phyloP scores from a whole-genome alignment of 2,797 vertebrate species.

The Echeneis naucrates region DNA sequence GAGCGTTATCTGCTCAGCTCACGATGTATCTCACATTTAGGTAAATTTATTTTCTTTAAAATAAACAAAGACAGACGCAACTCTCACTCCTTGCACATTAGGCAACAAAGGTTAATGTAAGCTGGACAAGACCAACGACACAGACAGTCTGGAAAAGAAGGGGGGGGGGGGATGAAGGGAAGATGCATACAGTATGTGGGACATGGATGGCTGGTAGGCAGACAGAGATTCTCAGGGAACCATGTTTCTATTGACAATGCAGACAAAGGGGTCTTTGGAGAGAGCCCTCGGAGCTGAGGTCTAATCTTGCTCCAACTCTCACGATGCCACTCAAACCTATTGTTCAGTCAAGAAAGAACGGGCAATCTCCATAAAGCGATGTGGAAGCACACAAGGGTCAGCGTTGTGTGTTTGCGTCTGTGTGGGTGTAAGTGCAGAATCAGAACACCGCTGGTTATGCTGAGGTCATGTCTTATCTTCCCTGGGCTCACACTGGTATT shows the following conservation, averaged over 20 bases:
- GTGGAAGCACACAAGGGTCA: slow-evolving; percentile 46
- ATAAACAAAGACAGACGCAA: too few species aligned
- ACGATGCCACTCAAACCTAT: slow-evolving; percentile 62
- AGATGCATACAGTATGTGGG: slow-evolving; percentile 52
- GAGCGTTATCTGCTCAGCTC: slow-evolving; percentile 17
- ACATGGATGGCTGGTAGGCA: slow-evolving; percentile 46
- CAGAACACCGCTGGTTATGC: neutral
- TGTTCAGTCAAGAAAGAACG: slow-evolving; percentile 58
- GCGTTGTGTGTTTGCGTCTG: slow-evolving; percentile 6
- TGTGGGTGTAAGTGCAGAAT: slow-evolving; percentile 3
- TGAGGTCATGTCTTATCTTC: neutral
- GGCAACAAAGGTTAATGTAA: neutral
- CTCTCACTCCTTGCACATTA: too few species aligned
- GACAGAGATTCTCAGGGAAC: slow-evolving; percentile 53
- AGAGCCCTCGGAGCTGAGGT: slow-evolving; percentile 55
- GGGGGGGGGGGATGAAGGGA: slow-evolving; percentile 20
- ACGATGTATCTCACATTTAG: slow-evolving; percentile 25
- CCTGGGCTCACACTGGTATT: neutral
- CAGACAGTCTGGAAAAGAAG: neutral
- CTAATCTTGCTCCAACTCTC: slow-evolving; percentile 71
- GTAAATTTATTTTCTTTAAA: slow-evolving; percentile 18
- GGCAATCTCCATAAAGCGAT: slow-evolving; percentile 54
- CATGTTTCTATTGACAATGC: slow-evolving; percentile 66
- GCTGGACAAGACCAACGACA: neutral
- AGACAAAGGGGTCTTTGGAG: slow-evolving; percentile 64